phyloP scores from a whole-genome alignment of 2,113 vertebrate species.

The Macrotis lagotis region DNA sequence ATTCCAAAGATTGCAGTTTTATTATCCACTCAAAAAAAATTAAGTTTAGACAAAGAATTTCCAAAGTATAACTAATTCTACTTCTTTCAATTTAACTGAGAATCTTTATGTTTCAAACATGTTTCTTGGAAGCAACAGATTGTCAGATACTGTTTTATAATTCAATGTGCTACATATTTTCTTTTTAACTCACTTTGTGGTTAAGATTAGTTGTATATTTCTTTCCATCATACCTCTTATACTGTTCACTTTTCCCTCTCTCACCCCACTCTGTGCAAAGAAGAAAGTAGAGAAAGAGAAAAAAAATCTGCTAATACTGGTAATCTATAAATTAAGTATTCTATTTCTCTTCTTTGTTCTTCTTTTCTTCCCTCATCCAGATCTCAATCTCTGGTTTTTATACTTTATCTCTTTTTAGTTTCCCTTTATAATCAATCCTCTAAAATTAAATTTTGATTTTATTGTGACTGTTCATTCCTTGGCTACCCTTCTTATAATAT shows the following conservation, averaged over 20 bases:
- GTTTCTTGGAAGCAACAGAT: neutral
- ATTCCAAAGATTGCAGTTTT: neutral
- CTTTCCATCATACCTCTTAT: neutral
- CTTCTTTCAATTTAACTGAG: neutral
- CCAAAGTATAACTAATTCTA: neutral
- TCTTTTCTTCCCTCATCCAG: neutral
- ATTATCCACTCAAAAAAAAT: neutral
- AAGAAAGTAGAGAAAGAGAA: neutral
- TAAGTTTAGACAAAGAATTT: neutral
- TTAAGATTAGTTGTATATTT: neutral
- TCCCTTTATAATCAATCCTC: neutral
- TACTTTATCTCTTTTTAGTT: neutral
- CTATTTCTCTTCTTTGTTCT: neutral
- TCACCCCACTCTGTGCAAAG: neutral
- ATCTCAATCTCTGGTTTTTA: neutral
- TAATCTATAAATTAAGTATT: neutral
- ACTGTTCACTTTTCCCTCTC: neutral
- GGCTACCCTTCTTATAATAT: neutral
- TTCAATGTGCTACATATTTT: neutral
- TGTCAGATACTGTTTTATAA: neutral
- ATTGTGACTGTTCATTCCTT: neutral
- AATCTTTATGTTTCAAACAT: neutral
- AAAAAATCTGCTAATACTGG: neutral
- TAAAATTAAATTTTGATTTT: neutral
- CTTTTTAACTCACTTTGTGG: neutral